Evolutionary conservation across 92 coral and sea anemone genomes (phyloP), one percentile per base, ranked within the genome.

Genomic region (Heliopora coerulea): DNA sequence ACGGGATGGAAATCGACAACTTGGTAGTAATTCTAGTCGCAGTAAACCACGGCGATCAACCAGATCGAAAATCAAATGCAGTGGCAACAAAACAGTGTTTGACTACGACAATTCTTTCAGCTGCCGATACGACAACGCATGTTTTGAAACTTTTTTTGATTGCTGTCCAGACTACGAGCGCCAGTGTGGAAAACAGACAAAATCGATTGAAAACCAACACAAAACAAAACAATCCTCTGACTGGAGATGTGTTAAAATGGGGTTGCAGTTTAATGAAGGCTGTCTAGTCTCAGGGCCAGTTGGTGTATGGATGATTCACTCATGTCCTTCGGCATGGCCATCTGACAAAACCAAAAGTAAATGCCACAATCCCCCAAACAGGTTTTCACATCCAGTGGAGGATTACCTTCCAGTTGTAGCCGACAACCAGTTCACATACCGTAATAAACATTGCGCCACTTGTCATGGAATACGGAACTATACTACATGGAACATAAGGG

Each of bases 231-330:
- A n/a, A n/a, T 37, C 42, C 1, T 13, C 33, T 2, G 0, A 8
- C 5, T 68, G 37, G 59, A 48, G 28, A 27, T 67, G 74, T 32
- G 49, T 67, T 17, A 27, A 27, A 14, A 14, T 49, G 46, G 59
- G 33, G 20, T 13, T 26, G 6, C 7, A 17, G 7, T 4, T 0
- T n/a, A 7, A 1, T 20, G 34, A 23, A 1, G 37, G 33, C 17
- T 50, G 59, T 34, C 8, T 2, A 23, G 13, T 68, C 2, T 0
- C 20, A 6, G 75, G 60, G 9, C 40, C 59, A 1, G 10, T 4
- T 3, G 75, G 75, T 24, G 28, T 68, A 29, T 68, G 75, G 75
- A 68, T 68, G 75, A 28, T 68, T 2, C 20, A 6, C 8, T 19
- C 28, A 2, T 68, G 75, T 35, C 33, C 28, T 0, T 19, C 17